A percentile compares a stretch with the other conserved stretches of the same genome.
Conservation (phyloP, 2,888 invertebrate species). For the Chymomyza amoena region DNA sequence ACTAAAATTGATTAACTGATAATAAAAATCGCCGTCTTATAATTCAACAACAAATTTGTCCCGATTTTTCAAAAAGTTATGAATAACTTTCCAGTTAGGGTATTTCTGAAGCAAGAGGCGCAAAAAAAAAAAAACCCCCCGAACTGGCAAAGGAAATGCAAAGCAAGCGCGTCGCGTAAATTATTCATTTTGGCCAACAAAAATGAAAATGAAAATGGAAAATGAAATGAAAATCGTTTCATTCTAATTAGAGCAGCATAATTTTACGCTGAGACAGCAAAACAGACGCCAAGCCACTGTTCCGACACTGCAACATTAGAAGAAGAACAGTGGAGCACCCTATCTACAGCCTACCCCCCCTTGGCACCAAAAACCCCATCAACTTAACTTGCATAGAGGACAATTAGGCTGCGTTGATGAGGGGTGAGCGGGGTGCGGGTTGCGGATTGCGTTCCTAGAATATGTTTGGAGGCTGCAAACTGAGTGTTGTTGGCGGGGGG, state of each 20-base stretch:
- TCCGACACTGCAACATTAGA: not conserved
- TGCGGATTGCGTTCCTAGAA: not conserved
- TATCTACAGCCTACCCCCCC: not conserved
- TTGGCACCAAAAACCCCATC: slow-evolving; percentile 3
- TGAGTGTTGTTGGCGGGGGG: not conserved
- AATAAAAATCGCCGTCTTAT: too few species aligned
- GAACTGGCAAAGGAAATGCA: slow-evolving; percentile 2
- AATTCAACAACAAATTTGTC: too few species aligned
- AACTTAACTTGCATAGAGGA: slow-evolving; percentile 60
- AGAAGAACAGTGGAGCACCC: not conserved
- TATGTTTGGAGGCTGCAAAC: not conserved
- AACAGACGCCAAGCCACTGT: slow-evolving; percentile 42
- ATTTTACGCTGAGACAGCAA: slow-evolving; percentile 68
- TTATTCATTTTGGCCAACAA: slow-evolving; percentile 62
- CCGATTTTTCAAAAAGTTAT: too few species aligned
- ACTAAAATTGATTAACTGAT: too few species aligned
- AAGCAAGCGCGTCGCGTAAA: slow-evolving; percentile 43
- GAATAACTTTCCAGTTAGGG: too few species aligned
- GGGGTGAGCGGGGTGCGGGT: slow-evolving; percentile 3
- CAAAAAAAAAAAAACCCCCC: too few species aligned
- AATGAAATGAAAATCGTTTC: slow-evolving; percentile 65
- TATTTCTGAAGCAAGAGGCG: too few species aligned
- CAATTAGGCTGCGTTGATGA: slow-evolving; percentile 54
- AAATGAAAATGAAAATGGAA: slow-evolving; percentile 55
- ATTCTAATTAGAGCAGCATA: slow-evolving; percentile 71